A percentile compares a stretch with the other conserved stretches of the same genome.
These are phyloP conservation scores for Gallinago solitaria DNA, from an alignment of 2,797 vertebrate species.

Conservation along the genomic window DNA sequence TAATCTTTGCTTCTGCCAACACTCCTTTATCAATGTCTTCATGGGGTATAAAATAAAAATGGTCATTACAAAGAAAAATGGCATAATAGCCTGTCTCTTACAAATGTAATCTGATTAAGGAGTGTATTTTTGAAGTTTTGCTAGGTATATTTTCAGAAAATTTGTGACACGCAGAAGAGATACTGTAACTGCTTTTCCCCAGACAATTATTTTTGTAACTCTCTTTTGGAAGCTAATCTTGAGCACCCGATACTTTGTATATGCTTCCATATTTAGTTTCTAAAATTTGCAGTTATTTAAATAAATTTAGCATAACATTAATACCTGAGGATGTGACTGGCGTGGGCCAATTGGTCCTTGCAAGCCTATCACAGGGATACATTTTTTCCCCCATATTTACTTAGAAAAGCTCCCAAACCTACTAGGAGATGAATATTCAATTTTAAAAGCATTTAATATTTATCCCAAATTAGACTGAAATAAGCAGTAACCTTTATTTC, in stretches of 20 bases:
- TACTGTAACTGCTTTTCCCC: background rate
- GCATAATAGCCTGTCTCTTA: background rate
- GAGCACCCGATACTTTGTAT: background rate
- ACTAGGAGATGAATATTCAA: background rate
- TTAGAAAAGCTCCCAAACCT: background rate
- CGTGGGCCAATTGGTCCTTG: rapidly evolving
- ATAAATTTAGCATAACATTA: background rate
- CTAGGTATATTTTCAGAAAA: background rate
- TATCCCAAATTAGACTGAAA: background rate
- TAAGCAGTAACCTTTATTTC: background rate
- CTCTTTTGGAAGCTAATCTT: background rate
- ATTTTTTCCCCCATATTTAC: background rate
- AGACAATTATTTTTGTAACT: background rate
- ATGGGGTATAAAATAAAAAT: background rate
- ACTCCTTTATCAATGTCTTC: background rate
- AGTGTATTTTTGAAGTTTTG: background rate
- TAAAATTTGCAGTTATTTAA: background rate
- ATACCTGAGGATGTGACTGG: background rate
- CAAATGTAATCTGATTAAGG: background rate
- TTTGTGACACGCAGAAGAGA: background rate
- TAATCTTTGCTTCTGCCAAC: conserved; percentile 44
- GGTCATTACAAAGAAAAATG: background rate
- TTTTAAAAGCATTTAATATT: background rate
- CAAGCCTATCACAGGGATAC: background rate
- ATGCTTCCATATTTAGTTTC: background rate